Evolutionary conservation across 2,797 vertebrate species (phyloP).

Genomic region (Trichosurus vulpecula): DNA sequence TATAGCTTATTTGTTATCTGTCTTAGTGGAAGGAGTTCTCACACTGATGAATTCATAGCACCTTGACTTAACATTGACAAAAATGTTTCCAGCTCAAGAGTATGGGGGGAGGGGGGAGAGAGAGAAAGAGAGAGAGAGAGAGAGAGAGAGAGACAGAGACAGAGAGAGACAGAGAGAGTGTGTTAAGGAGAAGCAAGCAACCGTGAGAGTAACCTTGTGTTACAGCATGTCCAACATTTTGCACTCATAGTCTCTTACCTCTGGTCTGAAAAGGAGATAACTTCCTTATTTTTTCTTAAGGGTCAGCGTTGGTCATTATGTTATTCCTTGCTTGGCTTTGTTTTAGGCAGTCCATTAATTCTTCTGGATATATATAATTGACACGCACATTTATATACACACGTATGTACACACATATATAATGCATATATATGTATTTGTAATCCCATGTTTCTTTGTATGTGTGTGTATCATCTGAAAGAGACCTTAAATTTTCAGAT

Average conservation of each 20-base stretch:
- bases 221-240: background rate
- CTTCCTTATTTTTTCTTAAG: background rate
- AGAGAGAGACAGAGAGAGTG: no score
- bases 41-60: background rate
- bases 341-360: slow-evolving; percentile 1
- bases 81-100: background rate
- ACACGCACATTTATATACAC: background rate
- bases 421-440: background rate
- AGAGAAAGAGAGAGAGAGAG: no score
- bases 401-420: background rate
- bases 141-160: no score
- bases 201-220: background rate
- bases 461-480: background rate
- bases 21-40: background rate
- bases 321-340: background rate
- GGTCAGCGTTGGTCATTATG: background rate
- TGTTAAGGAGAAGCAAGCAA: background rate
- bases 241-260: background rate
- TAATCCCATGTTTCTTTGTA: background rate
- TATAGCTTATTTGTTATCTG: background rate
- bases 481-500: background rate
- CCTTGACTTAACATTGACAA: background rate
- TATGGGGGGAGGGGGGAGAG: no score
- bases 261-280: background rate
- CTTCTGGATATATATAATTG: background rate